These are phyloP conservation scores for Porites cylindrica DNA, from an alignment of 92 coral and sea anemone genomes.

Conservation along the genomic window DNA sequence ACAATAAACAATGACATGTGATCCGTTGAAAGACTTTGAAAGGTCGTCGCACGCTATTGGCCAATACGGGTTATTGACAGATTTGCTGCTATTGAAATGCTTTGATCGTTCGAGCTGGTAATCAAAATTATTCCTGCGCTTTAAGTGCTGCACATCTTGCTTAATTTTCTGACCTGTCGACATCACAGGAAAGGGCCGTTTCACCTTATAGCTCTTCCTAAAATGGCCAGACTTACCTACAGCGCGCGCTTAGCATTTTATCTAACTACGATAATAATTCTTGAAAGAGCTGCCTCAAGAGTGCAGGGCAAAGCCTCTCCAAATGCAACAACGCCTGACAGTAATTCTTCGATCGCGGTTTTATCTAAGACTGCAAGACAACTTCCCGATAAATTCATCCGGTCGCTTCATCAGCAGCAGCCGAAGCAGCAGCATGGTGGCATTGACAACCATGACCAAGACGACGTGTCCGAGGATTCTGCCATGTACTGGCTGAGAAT, in stretches of 20 bases:
- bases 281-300: conserved; percentile 38
- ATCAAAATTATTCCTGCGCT: conserved; percentile 72
- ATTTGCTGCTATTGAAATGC: conserved; percentile 24
- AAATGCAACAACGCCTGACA: conserved; percentile 25
- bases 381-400: background rate
- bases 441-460: conserved; percentile 11
- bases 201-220: conserved; percentile 22
- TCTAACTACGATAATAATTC: conserved; percentile 51
- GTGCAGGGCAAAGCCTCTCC: conserved; percentile 18
- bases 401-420: background rate
- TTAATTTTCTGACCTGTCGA: conserved; percentile 57
- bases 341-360: conserved; percentile 11
- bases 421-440: conserved; percentile 16
- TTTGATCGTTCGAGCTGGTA: conserved; percentile 42
- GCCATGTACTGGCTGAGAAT: conserved; percentile 58
- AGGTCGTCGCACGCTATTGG: conserved; percentile 43
- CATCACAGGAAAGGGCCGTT: conserved; percentile 15
- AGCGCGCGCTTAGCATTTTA: conserved; percentile 25
- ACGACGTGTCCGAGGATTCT: background rate
- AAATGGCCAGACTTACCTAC: conserved; percentile 60
- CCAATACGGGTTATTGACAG: conserved; percentile 32
- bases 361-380: background rate
- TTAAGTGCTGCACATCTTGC: conserved; percentile 72
- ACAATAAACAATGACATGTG: conserved; percentile 56
- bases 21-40: conserved; percentile 38